phyloP scores from a whole-genome alignment of 2,888 invertebrate species.

The Aspidapion aeneum region DNA sequence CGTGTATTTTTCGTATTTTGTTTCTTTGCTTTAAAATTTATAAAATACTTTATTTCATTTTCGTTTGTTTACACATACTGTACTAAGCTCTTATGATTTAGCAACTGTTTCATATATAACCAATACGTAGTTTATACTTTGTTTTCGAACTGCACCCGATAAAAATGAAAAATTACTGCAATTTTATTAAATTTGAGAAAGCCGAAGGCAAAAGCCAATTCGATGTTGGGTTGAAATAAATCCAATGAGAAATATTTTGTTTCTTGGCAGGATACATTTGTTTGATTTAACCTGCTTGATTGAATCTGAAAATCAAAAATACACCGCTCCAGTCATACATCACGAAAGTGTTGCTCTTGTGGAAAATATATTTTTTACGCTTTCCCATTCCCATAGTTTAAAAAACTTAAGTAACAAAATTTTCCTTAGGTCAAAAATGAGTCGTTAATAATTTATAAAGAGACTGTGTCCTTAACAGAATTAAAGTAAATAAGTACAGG shows the following conservation, averaged over 20 bases:
- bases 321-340: conserved; percentile 26
- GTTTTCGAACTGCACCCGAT: conserved; percentile 13
- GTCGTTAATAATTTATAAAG: too few species aligned
- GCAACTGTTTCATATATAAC: neutral
- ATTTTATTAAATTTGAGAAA: conserved; percentile 25
- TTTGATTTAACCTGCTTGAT: conserved; percentile 39
- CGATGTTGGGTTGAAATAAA: conserved; percentile 28
- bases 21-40: too few species aligned
- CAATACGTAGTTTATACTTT: conserved; percentile 17
- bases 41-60: too few species aligned
- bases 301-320: conserved; percentile 39
- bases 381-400: too few species aligned
- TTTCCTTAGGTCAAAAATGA: too few species aligned
- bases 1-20: too few species aligned
- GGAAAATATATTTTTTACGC: too few species aligned
- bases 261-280: conserved; percentile 38
- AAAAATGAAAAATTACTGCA: conserved; percentile 19
- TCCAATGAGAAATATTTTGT: conserved; percentile 32
- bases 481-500: too few species aligned
- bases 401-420: too few species aligned
- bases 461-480: too few species aligned
- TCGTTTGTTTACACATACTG: too few species aligned
- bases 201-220: conserved; percentile 9
- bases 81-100: conserved; percentile 6
- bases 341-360: too few species aligned